Base-by-base conservation (phyloP, 2,113 vertebrate genomes). In the Nipponia nippon region DNA sequence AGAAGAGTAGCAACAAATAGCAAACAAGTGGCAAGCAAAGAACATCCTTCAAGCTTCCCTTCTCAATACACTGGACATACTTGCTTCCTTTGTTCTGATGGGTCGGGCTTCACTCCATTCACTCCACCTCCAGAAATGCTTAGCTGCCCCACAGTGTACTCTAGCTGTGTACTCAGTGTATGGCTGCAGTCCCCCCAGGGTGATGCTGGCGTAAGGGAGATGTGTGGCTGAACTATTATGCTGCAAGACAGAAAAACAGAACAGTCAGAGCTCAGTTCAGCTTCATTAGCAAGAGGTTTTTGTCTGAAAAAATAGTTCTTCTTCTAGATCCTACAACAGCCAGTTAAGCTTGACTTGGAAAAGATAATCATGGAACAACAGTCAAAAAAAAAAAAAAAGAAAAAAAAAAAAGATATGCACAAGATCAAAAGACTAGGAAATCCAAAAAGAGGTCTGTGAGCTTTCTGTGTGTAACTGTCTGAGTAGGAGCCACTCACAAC, bases 81-180 rank as follows among this genome's bases (percentile, higher is more conserved):
- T 87, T 78, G 92, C 88, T 95, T 98, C 96, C 2, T 44, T 26
- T 11, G 98, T 99, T 77, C 18, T 69, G 84, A 97, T 13, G 36
- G 16, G 50, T 18, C 6, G 38, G 10, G 13, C 3, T 12, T 95
- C 3, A 1, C 83, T 97, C 97, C 98, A 98, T 11, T 96, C 50
- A 30, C 98, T 98, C 98, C 98, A 99, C 53, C 90, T 98, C 97
- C 98, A 98, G 92, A 98, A 97, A 71, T 93, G 92, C 19, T 34
- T 11, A 5, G 93, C 95, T 1, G 66, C 82, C 11, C 89, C 96
- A 6, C 98, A 98, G 71, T 7, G 97, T 8, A 98, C 95, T 38
- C 30, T 76, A 23, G 61, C 59, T 14, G 3, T 16, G 34, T 98
- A 98, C 5, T 79, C 22, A 0, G 97, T 97, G 83, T 87, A 27